Evolutionary conservation across 2,888 invertebrate species (phyloP).

Genomic region (Aproaerema taeniolella): DNA sequence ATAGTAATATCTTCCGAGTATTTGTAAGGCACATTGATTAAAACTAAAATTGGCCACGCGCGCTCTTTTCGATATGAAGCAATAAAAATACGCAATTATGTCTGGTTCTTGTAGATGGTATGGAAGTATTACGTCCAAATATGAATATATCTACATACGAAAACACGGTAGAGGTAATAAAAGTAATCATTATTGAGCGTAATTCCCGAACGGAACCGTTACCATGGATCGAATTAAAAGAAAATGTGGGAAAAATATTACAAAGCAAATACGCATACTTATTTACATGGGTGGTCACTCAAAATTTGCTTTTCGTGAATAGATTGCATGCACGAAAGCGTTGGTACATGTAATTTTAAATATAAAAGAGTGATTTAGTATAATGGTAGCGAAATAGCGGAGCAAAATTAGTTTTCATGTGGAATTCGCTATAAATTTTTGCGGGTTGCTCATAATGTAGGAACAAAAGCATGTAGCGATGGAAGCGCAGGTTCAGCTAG

Average conservation of each 20-base stretch:
- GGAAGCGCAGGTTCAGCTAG: too few species aligned
- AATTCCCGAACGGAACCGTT: constrained; percentile 7
- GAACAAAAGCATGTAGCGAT: constrained; percentile 25
- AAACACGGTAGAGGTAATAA: constrained; percentile 3
- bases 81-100: constrained; percentile 20
- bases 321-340: too few species aligned
- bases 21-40: too few species aligned
- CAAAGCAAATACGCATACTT: constrained; percentile 2
- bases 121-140: constrained; percentile 2
- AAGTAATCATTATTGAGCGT: constrained; percentile 7
- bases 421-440: neutral
- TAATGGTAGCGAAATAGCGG: too few species aligned
- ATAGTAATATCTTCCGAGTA: too few species aligned
- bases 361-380: too few species aligned
- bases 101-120: constrained; percentile 4
- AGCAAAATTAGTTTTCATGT: neutral
- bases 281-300: too few species aligned
- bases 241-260: constrained; percentile 6
- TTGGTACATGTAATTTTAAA: too few species aligned
- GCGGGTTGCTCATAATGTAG: constrained; percentile 7
- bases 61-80: constrained; percentile 18
- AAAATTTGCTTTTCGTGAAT: too few species aligned
- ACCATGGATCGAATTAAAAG: constrained; percentile 6
- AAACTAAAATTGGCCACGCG: constrained; percentile 21
- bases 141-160: constrained; percentile 1